Evolutionary conservation across 2,888 invertebrate genomes (phyloP).

Genomic region (Hymenopus coronatus): DNA sequence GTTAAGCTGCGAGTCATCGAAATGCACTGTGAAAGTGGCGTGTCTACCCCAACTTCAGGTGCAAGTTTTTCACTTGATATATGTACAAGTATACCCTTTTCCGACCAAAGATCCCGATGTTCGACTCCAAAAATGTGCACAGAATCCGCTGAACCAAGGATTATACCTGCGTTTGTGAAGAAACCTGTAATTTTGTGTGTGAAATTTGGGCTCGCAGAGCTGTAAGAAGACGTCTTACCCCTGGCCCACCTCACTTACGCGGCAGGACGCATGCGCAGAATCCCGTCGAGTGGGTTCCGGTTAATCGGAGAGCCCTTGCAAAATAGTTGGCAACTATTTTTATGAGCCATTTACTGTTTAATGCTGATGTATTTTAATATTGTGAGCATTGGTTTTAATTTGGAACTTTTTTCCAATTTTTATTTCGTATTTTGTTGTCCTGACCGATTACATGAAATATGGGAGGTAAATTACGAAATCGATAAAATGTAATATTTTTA

Average conservation of each 20-base stretch:
- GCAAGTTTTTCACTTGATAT: constrained; percentile 35
- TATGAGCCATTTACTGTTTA: background rate
- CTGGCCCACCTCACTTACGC: constrained; percentile 40
- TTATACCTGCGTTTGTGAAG: constrained; percentile 31
- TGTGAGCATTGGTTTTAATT: background rate
- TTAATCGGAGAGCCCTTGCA: constrained; percentile 14
- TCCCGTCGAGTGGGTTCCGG: constrained; percentile 24
- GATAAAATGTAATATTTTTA: background rate
- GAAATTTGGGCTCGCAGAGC: constrained; percentile 40
- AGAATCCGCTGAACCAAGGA: constrained; percentile 32
- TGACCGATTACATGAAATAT: background rate
- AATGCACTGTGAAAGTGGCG: constrained; percentile 38
- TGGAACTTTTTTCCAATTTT: background rate
- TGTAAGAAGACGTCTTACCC: constrained; percentile 40
- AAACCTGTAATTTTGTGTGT: constrained; percentile 36
- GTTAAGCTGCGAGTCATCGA: constrained; percentile 36
- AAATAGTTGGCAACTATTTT: background rate
- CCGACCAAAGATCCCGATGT: constrained; percentile 29
- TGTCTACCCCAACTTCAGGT: constrained; percentile 34
- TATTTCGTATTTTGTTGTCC: background rate
- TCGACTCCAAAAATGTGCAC: constrained; percentile 28
- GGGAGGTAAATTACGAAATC: background rate
- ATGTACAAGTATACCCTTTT: constrained; percentile 33
- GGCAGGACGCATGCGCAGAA: constrained; percentile 41
- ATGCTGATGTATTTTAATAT: background rate